Evolutionary conservation across 2,797 vertebrate species (phyloP).

Genomic region (Malurus leucopterus): DNA sequence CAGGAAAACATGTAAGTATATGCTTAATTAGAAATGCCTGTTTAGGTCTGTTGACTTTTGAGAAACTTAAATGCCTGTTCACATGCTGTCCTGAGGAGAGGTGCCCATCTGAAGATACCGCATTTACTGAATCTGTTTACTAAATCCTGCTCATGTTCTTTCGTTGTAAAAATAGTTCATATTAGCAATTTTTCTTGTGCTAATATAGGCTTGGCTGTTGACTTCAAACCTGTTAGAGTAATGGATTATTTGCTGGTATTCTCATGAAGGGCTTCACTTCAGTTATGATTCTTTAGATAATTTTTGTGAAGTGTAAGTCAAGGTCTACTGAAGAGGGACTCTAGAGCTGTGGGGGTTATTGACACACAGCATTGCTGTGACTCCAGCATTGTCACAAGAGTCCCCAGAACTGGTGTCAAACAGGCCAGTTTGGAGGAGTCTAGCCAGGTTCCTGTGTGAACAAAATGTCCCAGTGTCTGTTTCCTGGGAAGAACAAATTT

Average conservation of each 20-base stretch:
- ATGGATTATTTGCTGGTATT: neutral
- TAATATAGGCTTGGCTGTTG: neutral
- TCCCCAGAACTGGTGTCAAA: neutral
- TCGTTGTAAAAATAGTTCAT: conserved; percentile 28
- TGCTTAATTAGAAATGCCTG: neutral
- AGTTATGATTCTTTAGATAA: neutral
- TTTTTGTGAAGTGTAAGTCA: neutral
- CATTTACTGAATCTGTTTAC: neutral
- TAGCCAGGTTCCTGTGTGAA: neutral
- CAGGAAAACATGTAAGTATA: neutral
- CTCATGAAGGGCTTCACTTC: neutral
- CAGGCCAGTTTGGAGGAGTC: neutral
- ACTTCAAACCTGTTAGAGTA: neutral
- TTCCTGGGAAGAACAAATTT: neutral
- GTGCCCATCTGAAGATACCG: neutral
- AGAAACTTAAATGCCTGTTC: neutral
- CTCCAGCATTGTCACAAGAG: neutral
- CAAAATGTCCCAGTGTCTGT: neutral
- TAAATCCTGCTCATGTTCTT: neutral
- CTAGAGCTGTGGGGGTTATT: neutral
- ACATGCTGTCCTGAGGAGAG: neutral
- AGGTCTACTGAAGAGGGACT: neutral
- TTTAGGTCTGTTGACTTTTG: neutral
- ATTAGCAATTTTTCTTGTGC: conserved; percentile 27
- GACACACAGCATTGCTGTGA: neutral